A percentile compares a stretch with the other conserved stretches of the same genome.
Evolutionary conservation across 2,113 vertebrate genomes (phyloP).

Genomic region (Entelurus aequoreus): DNA sequence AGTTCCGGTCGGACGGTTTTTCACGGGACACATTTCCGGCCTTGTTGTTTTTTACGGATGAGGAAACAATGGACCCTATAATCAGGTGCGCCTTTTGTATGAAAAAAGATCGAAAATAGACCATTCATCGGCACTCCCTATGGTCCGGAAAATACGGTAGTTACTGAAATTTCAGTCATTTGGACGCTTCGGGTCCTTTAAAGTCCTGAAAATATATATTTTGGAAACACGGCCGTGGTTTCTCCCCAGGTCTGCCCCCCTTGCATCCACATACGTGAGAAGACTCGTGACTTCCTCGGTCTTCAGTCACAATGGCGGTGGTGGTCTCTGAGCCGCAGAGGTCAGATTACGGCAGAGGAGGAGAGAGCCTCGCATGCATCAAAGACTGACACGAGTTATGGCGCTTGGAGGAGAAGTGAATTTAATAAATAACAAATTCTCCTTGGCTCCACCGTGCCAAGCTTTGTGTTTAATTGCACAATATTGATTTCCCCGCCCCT

Average conservation of each 20-base stretch:
- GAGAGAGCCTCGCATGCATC: constrained; percentile 48
- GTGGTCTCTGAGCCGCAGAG: constrained; percentile 50
- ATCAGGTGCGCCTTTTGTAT: no score
- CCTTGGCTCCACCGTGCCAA: constrained; percentile 58
- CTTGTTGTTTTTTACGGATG: no score
- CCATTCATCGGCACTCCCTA: no score
- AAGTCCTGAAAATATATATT: no score
- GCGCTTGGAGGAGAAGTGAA: constrained; percentile 54
- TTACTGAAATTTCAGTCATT: no score
- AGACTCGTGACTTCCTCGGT: constrained; percentile 47
- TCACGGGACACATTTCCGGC: no score
- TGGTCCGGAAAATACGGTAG: no score
- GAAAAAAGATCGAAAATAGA: no score
- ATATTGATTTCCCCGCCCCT: constrained; percentile 69
- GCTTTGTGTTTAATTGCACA: constrained; percentile 73
- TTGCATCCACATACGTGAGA: constrained; percentile 47
- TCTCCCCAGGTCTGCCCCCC: neutral
- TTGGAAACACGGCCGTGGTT: no score
- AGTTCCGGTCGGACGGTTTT: no score
- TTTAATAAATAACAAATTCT: constrained; percentile 73
- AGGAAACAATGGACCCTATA: no score
- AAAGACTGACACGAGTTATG: constrained; percentile 45
- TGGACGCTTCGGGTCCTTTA: no score
- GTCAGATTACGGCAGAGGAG: constrained; percentile 55
- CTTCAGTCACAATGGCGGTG: constrained; percentile 46